phyloP scores from a whole-genome alignment of 2,888 invertebrate species.

The Rhopalosiphum nymphaeae region DNA sequence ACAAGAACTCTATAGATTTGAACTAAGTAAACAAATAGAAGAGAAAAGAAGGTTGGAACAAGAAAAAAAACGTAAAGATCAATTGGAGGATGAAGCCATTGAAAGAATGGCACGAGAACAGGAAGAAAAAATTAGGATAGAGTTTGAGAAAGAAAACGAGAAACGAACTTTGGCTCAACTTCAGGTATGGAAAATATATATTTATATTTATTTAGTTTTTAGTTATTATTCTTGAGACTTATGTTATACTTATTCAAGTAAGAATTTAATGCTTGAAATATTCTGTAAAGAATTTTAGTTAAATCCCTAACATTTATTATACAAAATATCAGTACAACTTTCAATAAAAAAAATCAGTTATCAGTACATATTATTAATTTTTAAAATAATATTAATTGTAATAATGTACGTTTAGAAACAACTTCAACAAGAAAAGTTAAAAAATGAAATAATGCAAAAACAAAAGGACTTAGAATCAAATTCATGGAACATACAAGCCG shows the following conservation, averaged over 20 bases:
- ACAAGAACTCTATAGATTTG: slow-evolving; percentile 63
- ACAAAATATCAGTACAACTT: too few species aligned
- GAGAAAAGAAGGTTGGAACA: slow-evolving; percentile 58
- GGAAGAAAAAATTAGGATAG: slow-evolving; percentile 53
- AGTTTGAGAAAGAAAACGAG: slow-evolving; percentile 47
- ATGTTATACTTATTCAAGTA: not conserved
- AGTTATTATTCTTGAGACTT: not conserved
- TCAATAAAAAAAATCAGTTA: not conserved
- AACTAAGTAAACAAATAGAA: slow-evolving; percentile 63
- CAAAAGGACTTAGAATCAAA: slow-evolving; percentile 45
- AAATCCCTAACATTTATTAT: not conserved
- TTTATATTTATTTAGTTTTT: not conserved
- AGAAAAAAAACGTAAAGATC: slow-evolving; percentile 55
- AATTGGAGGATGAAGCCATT: slow-evolving; percentile 57
- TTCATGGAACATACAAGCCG: not conserved
- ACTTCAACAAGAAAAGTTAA: slow-evolving; percentile 55
- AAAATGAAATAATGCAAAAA: slow-evolving; percentile 52
- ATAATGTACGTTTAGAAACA: slow-evolving; percentile 29
- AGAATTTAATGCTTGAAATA: not conserved
- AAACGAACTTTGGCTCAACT: slow-evolving; percentile 38
- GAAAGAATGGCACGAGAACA: slow-evolving; percentile 41
- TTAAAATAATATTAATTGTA: not conserved
- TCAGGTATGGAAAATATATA: slow-evolving; percentile 21
- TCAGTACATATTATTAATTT: not conserved
- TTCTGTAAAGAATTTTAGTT: not conserved